Conservation (phyloP, 2,113 vertebrate species). For the Neoarius graeffei region DNA sequence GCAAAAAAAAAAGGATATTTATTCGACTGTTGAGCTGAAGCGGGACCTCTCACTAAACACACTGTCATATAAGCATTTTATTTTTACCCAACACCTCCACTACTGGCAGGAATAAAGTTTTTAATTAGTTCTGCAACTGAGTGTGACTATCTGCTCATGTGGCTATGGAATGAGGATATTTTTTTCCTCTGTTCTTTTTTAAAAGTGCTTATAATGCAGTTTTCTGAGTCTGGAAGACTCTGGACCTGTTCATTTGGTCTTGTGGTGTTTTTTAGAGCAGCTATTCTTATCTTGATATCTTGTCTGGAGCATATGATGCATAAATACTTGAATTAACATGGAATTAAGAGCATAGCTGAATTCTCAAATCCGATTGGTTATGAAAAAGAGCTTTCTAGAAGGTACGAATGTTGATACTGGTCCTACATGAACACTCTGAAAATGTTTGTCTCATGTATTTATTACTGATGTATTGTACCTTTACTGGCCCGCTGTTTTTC, state of each 20-base stretch:
- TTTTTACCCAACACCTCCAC: constrained; percentile 2
- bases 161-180: neutral
- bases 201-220: neutral
- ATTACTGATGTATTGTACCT: constrained; percentile 73
- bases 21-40: neutral
- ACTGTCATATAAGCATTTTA: neutral
- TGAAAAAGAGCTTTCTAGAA: neutral
- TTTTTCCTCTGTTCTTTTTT: neutral
- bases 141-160: constrained; percentile 19
- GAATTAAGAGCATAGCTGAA: neutral
- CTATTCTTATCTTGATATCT: neutral
- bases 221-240: neutral
- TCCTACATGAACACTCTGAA: neutral
- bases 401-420: neutral
- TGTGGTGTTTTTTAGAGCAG: neutral
- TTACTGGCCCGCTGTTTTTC: constrained; percentile 91
- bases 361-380: neutral
- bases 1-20: neutral
- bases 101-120: neutral
- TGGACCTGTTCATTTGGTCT: neutral
- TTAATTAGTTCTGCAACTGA: constrained; percentile 28
- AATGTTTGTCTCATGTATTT: neutral
- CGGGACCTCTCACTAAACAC: neutral
- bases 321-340: neutral
- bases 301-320: neutral